Evolutionary conservation across 2,797 vertebrate species (phyloP).

Genomic region (Hippocampus kuda): DNA sequence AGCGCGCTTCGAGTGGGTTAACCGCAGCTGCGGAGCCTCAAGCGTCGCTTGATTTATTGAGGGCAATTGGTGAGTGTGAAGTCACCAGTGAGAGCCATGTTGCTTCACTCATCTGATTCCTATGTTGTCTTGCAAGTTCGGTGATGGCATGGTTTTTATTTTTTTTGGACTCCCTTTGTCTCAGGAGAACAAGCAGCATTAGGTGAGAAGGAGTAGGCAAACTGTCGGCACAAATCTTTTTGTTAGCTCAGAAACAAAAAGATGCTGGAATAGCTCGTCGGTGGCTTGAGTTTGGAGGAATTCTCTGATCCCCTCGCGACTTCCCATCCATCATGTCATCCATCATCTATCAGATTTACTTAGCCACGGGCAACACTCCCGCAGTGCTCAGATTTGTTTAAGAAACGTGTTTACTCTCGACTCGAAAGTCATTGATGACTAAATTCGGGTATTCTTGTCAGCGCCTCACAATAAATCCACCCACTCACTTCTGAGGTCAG

Average conservation of each 20-base stretch:
- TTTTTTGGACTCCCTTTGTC: not conserved
- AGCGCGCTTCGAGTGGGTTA: not conserved
- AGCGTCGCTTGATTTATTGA: not conserved
- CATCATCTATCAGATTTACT: not conserved
- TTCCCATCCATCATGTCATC: constrained; percentile 1
- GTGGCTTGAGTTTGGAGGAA: not conserved
- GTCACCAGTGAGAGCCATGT: constrained; percentile 6
- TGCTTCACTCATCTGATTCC: constrained; percentile 5
- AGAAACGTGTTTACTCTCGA: not conserved
- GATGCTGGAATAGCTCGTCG: not conserved
- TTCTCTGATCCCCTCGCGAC: not conserved
- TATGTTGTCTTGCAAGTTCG: constrained; percentile 6
- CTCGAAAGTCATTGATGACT: not conserved
- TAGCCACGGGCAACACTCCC: not conserved
- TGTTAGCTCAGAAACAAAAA: not conserved
- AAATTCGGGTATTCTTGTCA: not conserved
- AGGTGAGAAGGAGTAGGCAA: not conserved
- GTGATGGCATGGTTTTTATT: not conserved
- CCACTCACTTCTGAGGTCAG: not conserved
- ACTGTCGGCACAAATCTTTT: not conserved
- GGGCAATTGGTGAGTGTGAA: not conserved
- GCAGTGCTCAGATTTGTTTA: not conserved
- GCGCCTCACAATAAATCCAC: not conserved
- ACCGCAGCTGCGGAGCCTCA: constrained; percentile 1
- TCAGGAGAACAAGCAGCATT: not conserved